Percentiles rank a stretch among this genome's conserved stretches.
These are phyloP conservation scores for Propsilocerus akamusi DNA, from an alignment of 1,140 invertebrate genomes.

Conservation along the genomic window DNA sequence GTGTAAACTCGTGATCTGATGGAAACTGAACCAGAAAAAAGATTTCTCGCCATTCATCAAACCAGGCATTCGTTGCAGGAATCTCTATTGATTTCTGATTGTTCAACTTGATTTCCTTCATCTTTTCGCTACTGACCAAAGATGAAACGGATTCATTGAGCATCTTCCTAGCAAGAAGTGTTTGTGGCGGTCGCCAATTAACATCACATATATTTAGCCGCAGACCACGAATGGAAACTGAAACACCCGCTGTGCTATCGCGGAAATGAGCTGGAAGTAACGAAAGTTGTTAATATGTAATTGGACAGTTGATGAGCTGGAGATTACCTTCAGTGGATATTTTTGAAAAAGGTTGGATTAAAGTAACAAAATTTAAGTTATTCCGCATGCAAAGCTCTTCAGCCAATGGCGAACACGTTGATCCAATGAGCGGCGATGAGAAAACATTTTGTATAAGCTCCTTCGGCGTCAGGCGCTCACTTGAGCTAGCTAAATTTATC, in stretches of 20 bases:
- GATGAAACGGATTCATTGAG: constrained; percentile 70
- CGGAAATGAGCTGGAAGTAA: constrained; percentile 49
- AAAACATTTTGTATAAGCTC: constrained; percentile 82
- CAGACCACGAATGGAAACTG: constrained; percentile 55
- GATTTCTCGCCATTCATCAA: constrained; percentile 83
- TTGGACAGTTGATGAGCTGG: background rate
- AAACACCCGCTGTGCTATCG: constrained; percentile 53
- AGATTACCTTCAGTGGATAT: constrained; percentile 52
- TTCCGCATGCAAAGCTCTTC: constrained; percentile 75
- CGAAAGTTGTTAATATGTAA: background rate
- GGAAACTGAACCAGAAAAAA: constrained; percentile 79
- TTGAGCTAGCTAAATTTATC: constrained; percentile 21
- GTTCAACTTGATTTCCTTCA: background rate
- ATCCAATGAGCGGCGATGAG: constrained; percentile 63
- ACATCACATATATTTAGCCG: constrained; percentile 66
- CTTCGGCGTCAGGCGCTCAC: constrained; percentile 34
- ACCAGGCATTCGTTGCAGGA: constrained; percentile 76
- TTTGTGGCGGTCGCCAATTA: constrained; percentile 58
- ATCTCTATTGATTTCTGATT: constrained; percentile 34
- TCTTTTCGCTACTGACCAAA: constrained; percentile 42
- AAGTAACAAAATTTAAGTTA: constrained; percentile 74
- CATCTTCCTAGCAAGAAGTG: constrained; percentile 64
- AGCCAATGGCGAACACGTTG: constrained; percentile 60
- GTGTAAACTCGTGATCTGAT: constrained; percentile 89
- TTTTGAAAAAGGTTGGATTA: constrained; percentile 77